phyloP scores from a whole-genome alignment of 2,888 invertebrate genomes.

The Nemapogon koenigi region DNA sequence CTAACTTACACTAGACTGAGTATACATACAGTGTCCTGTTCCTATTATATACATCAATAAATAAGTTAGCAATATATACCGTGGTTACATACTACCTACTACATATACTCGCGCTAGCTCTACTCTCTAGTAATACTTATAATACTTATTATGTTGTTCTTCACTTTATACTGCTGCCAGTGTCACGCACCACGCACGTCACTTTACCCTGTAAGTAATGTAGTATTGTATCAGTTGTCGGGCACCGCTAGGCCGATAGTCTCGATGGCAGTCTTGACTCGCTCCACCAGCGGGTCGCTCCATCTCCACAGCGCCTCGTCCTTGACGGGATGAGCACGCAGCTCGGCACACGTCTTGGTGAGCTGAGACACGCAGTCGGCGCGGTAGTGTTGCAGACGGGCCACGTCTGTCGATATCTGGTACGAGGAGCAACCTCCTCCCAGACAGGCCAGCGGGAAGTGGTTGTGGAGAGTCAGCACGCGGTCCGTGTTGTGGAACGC shows the following conservation, averaged over 20 bases:
- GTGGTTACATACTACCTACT: too few relatives aligned
- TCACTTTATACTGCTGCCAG: too few relatives aligned
- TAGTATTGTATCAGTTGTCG: too few relatives aligned
- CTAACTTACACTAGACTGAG: too few relatives aligned
- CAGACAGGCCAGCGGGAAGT: slow-evolving; percentile 88
- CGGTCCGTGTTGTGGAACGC: slow-evolving; percentile 93
- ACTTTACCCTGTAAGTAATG: too few relatives aligned
- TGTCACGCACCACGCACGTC: too few relatives aligned
- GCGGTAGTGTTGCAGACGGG: slow-evolving; percentile 92
- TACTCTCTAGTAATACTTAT: too few relatives aligned
- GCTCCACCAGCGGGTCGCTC: slow-evolving; percentile 75
- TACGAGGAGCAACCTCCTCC: slow-evolving; percentile 86
- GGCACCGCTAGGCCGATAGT: slow-evolving; percentile 77
- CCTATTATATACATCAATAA: too few relatives aligned
- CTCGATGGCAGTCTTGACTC: slow-evolving; percentile 73
- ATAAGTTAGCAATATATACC: too few relatives aligned
- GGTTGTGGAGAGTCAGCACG: slow-evolving; percentile 89
- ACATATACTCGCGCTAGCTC: too few relatives aligned
- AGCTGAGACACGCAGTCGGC: slow-evolving; percentile 90
- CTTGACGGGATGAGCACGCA: slow-evolving; percentile 79
- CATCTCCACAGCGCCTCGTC: slow-evolving; percentile 90
- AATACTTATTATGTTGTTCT: too few relatives aligned
- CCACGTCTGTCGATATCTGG: slow-evolving; percentile 80
- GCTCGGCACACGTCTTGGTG: slow-evolving; percentile 84
- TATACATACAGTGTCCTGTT: too few relatives aligned